phyloP scores from a whole-genome alignment of 2,113 vertebrate species.

The Uria aalge region DNA sequence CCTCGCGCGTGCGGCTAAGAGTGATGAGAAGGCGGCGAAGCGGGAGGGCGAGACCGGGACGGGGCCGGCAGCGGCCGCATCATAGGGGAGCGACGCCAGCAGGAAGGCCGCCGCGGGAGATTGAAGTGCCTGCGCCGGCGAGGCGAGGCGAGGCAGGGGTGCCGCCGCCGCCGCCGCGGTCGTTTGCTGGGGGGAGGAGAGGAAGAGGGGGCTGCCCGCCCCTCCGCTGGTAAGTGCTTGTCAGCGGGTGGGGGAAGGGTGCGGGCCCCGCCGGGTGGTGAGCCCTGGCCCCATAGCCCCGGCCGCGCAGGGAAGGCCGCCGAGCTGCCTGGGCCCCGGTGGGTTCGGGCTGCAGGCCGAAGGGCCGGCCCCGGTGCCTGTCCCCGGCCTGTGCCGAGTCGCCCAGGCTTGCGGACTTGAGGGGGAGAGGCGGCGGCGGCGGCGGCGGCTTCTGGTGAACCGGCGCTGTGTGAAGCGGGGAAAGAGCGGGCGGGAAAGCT shows the following conservation, averaged over 20 bases:
- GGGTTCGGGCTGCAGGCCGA: not conserved
- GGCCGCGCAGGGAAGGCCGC: not conserved
- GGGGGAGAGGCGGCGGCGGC: not conserved
- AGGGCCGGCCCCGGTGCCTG: not conserved
- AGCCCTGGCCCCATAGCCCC: no score
- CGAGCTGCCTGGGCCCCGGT: not conserved
- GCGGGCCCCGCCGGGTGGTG: not conserved
- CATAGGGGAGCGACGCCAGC: conserved; percentile 12
- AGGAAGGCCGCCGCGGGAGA: conserved; percentile 26
- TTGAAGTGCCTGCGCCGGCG: not conserved
- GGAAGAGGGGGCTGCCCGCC: not conserved
- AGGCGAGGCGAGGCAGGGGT: not conserved
- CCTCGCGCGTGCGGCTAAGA: not conserved
- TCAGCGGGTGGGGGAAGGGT: not conserved
- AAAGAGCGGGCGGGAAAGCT: not conserved
- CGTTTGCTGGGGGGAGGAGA: not conserved
- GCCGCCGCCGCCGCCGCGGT: not conserved
- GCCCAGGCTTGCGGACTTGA: not conserved
- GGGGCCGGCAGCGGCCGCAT: not conserved
- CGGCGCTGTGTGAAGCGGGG: not conserved
- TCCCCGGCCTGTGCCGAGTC: not conserved
- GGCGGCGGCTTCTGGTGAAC: not conserved
- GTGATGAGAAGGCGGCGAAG: conserved; percentile 13
- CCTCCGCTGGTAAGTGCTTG: not conserved
- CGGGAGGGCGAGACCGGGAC: not conserved